Evolutionary conservation across 2,113 vertebrate genomes (phyloP).

Genomic region (Chrysemys picta): DNA sequence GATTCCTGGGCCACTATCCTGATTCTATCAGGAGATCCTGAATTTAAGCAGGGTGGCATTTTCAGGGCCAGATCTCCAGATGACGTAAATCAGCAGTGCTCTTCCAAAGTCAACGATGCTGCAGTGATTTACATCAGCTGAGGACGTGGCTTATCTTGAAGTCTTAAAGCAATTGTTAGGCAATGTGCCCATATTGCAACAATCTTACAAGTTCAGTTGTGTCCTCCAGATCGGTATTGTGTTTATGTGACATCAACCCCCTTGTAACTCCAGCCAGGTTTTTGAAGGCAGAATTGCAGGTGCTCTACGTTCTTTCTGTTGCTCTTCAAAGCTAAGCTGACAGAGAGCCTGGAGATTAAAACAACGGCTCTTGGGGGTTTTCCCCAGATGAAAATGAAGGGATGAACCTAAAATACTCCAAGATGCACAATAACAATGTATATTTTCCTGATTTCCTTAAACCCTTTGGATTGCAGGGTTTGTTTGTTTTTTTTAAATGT

Average conservation of each 20-base stretch:
- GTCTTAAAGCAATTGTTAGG: background rate
- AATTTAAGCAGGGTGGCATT: background rate
- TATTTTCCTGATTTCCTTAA: background rate
- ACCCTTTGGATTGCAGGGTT: background rate
- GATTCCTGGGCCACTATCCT: background rate
- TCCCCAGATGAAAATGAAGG: background rate
- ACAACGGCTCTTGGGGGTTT: background rate
- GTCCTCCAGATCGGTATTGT: background rate
- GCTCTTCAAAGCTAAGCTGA: background rate
- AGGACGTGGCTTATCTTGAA: background rate
- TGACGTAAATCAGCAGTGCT: background rate
- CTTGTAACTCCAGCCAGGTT: background rate
- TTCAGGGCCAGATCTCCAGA: background rate
- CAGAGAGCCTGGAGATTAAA: background rate
- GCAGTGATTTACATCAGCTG: background rate
- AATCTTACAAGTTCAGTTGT: background rate
- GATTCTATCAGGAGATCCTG: background rate
- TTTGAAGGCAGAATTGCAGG: background rate
- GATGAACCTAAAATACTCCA: background rate
- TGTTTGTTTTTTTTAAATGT: background rate
- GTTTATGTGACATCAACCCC: background rate
- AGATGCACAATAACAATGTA: background rate
- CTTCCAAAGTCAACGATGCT: background rate
- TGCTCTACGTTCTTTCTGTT: background rate
- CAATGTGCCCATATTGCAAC: background rate